Evolutionary conservation across 2,113 vertebrate genomes (phyloP).

Genomic region (Anoura caudifer): DNA sequence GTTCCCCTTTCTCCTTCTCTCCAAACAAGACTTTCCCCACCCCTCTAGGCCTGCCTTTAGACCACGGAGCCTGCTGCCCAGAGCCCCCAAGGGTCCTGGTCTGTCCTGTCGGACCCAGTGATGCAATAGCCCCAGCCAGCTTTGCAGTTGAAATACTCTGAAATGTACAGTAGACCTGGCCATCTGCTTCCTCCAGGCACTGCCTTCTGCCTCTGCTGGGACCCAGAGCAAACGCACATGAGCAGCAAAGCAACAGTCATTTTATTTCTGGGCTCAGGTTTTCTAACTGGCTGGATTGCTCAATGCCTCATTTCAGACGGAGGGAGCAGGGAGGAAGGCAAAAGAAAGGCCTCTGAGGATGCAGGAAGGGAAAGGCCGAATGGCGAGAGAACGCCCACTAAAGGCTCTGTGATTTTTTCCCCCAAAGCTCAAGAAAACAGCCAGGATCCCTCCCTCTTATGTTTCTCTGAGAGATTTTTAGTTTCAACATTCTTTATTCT

Average conservation of each 20-base stretch:
- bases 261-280: constrained; percentile 51
- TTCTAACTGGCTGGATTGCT: constrained; percentile 54
- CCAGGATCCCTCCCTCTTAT: neutral
- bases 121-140: neutral
- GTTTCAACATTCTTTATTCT: neutral
- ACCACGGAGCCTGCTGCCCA: neutral
- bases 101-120: neutral
- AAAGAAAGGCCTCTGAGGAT: no score
- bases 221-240: neutral
- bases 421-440: neutral
- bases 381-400: neutral
- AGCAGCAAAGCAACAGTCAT: constrained; percentile 36
- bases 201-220: neutral
- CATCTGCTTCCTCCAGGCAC: constrained; percentile 59
- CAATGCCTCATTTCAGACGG: neutral
- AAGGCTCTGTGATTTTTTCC: neutral
- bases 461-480: neutral
- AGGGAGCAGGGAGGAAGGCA: neutral
- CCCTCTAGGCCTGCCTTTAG: neutral
- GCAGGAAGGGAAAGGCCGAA: neutral
- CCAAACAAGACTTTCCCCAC: neutral
- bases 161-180: neutral
- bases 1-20: no score
- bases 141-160: constrained; percentile 44
- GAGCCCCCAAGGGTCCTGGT: neutral